Evolutionary conservation across 1,140 invertebrate genomes (phyloP), one percentile per base, ranked within the genome.

Genomic region (Sitophilus oryzae): DNA sequence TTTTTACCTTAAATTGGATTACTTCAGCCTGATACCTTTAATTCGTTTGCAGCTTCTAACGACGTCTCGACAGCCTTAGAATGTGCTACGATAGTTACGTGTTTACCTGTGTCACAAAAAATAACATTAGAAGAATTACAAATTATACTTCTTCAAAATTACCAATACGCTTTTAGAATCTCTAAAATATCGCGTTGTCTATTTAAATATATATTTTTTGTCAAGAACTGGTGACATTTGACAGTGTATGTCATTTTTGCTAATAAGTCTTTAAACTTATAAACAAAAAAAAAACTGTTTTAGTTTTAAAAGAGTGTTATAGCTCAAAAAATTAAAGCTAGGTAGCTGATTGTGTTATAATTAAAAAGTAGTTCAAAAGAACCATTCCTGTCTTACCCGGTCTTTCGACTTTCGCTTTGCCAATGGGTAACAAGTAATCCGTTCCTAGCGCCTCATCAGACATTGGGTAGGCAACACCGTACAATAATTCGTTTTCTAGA

Each of bases 401-500:
- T 54, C 85, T 78, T 77, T 96, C 93, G 57, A 98, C 84, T 76
- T 98, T 98, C 0, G 93, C 93, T 75, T 98, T 97, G 45, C 85
- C 97, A 69, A 99, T 93, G 0, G 96, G 96, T 23, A 99, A 38
- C 0, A 97, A 67, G 72, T 98, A 99, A 66, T 99, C 92, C 58
- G 89, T 85, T 3, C 86, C 86, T 43, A 95, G 68, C 2, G 88
- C 91, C 68, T 98, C 89, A 65, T 97, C 93, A 0, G 87, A 85
- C 74, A 99, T 85, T 3, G 93, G 89, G 77, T 93, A 98, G 55
- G 84, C 76, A 34, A 82, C 73, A 66, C 96, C 96, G 73, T 99
- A 99, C 36, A 99, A 71, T 37, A 99, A 77, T 77, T 99, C 97
- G 77, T 99, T 96, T 76, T 99, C 97, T 36, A 99, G 75, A 58